Evolutionary conservation across 2,113 vertebrate genomes (phyloP).

Genomic region (Bambusicola thoracicus): DNA sequence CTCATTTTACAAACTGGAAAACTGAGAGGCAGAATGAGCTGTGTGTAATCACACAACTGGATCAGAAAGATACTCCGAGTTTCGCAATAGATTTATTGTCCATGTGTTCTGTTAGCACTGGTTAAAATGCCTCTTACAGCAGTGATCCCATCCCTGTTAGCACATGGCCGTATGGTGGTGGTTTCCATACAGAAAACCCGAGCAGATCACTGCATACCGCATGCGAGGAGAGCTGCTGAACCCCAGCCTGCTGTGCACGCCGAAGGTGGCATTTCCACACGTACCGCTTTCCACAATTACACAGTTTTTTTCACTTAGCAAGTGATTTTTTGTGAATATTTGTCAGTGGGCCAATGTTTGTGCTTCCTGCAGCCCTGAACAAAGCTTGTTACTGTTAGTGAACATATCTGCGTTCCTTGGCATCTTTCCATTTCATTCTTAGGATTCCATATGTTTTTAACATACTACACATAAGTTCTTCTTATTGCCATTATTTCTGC

Average conservation of each 20-base stretch:
- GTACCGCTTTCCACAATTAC: not conserved
- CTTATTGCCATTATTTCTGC: not conserved
- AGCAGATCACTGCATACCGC: not conserved
- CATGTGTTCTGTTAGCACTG: not conserved
- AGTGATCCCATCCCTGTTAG: not conserved
- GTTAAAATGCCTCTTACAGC: not conserved
- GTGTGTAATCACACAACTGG: not conserved
- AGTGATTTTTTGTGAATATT: conserved; percentile 12
- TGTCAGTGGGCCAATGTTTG: not conserved
- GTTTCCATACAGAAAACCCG: not conserved
- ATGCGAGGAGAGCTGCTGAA: not conserved
- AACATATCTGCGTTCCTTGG: not conserved
- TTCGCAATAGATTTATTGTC: not conserved
- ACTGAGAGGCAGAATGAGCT: not conserved
- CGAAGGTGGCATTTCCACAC: not conserved
- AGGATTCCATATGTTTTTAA: conserved; percentile 37
- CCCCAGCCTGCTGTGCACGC: not conserved
- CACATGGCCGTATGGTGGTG: not conserved
- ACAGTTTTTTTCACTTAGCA: not conserved
- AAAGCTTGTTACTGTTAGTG: conserved; percentile 27
- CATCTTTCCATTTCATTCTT: conserved; percentile 21
- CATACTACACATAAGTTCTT: not conserved
- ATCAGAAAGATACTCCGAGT: not conserved
- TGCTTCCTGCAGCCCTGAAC: conserved; percentile 24
- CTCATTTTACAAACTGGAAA: conserved; percentile 4